phyloP scores from a whole-genome alignment of 2,888 invertebrate species.

The Odontomyia ornata region DNA sequence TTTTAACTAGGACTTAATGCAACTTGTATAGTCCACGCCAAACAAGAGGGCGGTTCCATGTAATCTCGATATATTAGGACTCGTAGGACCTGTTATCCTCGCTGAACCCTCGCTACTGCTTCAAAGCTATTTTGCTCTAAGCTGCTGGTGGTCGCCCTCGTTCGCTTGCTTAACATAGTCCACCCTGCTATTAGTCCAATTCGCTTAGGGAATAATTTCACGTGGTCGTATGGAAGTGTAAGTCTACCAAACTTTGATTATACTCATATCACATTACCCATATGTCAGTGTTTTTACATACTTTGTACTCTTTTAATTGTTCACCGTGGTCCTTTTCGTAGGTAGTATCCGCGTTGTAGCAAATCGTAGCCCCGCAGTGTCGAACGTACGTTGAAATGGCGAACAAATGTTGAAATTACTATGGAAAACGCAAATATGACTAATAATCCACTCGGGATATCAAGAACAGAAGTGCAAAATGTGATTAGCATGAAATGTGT shows the following conservation, averaged over 20 bases:
- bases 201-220: neutral
- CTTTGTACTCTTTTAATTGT: conserved; percentile 29
- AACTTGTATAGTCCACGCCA: neutral
- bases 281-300: conserved; percentile 32
- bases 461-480: conserved; percentile 39
- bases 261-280: conserved; percentile 34
- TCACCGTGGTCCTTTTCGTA: neutral
- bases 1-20: conserved; percentile 7
- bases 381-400: neutral
- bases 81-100: neutral
- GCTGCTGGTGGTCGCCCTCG: neutral
- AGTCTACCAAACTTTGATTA: neutral
- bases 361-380: neutral
- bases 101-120: neutral
- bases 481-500: conserved; percentile 40
- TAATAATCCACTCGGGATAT: conserved; percentile 28
- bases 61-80: neutral
- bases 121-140: neutral
- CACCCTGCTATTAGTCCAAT: neutral
- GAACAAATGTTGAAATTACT: conserved; percentile 26
- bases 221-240: neutral
- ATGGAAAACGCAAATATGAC: conserved; percentile 35
- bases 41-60: conserved; percentile 7
- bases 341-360: neutral
- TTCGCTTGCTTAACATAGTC: neutral